These are phyloP conservation scores for Penaeus monodon DNA, from an alignment of 2,888 invertebrate species.

Conservation along the genomic window DNA sequence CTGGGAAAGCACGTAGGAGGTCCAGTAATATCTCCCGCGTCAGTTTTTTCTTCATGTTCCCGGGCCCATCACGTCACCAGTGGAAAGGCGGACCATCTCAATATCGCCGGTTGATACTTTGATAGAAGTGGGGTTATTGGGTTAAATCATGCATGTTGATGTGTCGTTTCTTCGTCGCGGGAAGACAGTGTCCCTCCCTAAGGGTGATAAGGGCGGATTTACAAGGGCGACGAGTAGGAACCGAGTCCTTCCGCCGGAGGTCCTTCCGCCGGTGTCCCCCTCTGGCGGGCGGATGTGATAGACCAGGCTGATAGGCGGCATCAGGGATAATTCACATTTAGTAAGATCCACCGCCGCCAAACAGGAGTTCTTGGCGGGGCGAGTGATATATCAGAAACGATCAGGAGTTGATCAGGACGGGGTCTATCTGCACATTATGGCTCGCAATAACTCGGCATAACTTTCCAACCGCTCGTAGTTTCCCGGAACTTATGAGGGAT, in stretches of 20 bases:
- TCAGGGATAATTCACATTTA: conserved; percentile 35
- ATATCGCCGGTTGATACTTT: conserved; percentile 41
- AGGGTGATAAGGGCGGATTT: not conserved
- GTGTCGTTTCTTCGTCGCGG: conserved; percentile 13
- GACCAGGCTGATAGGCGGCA: conserved; percentile 16
- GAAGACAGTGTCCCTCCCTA: not conserved
- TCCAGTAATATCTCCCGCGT: not conserved
- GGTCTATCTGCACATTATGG: no score
- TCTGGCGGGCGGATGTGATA: conserved; percentile 16
- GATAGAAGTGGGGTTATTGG: conserved; percentile 51
- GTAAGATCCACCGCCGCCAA: conserved; percentile 6
- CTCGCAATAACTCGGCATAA: no score
- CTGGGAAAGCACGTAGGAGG: not conserved
- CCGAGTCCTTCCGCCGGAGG: not conserved
- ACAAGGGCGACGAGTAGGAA: not conserved
- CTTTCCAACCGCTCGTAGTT: no score
- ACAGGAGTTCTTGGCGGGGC: not conserved
- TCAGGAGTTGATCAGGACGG: no score
- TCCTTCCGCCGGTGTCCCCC: not conserved
- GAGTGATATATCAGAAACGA: no score
- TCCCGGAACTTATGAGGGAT: no score
- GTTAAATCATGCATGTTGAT: conserved; percentile 58
- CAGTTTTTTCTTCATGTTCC: conserved; percentile 7
- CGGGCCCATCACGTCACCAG: conserved; percentile 15
- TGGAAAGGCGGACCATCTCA: conserved; percentile 35